A percentile compares a stretch with the other conserved stretches of the same genome.
phyloP scores from a whole-genome alignment of 2,888 invertebrate genomes.

The Drosophila algonquin region DNA sequence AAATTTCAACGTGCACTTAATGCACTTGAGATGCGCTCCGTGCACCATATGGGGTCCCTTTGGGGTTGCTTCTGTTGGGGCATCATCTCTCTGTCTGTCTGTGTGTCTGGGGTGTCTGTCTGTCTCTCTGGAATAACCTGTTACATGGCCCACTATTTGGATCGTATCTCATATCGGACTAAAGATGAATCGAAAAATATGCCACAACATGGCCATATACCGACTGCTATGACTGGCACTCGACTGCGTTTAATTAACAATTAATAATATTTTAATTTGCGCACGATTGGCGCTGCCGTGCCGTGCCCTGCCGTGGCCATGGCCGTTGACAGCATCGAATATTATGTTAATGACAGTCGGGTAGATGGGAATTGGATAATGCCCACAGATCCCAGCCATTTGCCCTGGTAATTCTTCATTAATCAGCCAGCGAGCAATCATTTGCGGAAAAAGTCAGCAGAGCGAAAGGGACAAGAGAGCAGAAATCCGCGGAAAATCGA shows the following conservation, averaged over 20 bases:
- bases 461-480: not conserved
- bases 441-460: slow-evolving; percentile 25
- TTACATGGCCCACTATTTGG: slow-evolving; percentile 7
- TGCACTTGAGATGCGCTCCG: slow-evolving; percentile 36
- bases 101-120: too few species aligned
- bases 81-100: too few species aligned
- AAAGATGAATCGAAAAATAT: slow-evolving; percentile 30
- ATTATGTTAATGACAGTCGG: slow-evolving; percentile 59
- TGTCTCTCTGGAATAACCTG: slow-evolving; percentile 23
- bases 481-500: not conserved
- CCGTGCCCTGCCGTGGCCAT: too few species aligned
- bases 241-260: slow-evolving; percentile 59
- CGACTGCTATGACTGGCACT: slow-evolving; percentile 16
- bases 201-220: slow-evolving; percentile 17
- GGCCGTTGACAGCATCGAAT: slow-evolving; percentile 47
- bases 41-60: slow-evolving; percentile 71
- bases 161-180: not conserved
- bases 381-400: slow-evolving; percentile 30
- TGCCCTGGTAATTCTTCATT: slow-evolving; percentile 56
- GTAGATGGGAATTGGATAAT: slow-evolving; percentile 17
- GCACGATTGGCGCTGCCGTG: slow-evolving; percentile 39
- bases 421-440: slow-evolving; percentile 47
- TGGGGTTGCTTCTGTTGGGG: slow-evolving; percentile 3
- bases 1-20: slow-evolving; percentile 61
- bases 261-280: slow-evolving; percentile 67